Base-by-base conservation (phyloP, 2,888 invertebrate genomes). In the Mythimna impura region DNA sequence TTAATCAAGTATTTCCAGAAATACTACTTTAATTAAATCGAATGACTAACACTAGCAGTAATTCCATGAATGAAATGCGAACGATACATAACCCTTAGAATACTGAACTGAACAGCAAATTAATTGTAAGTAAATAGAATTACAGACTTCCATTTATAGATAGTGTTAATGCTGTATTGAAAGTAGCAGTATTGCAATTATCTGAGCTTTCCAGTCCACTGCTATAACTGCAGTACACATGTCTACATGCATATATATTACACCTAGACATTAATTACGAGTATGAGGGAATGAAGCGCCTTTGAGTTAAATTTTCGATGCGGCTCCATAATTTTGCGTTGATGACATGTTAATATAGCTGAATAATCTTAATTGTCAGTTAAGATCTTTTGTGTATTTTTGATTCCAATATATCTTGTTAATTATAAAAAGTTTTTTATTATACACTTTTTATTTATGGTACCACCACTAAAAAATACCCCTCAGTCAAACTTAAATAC, bases 151-250 rank as follows among this genome's bases (percentile, higher is more conserved):
- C 82, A 82, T 84, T 82, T 81, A 78, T 64, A 67, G 60, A 67
- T 61, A 65, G 55, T 57, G 66, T 61, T 77, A 75, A 72, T 71
- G 66, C 71, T 84, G 66, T 84, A 84, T 84, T 83, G 83, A 84
- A 84, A 84, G 79, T 81, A 79, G 76, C 77, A 75, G 67, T 84
- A 83, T 86, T 81, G 83, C 86, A 89, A 89, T 89, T 91, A 91
- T 91, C 89, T 88, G 72, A 80, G 78, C 83, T 90, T 91, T 91
- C 90, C 90, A 89, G 90, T 90, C 87, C 87, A 80, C 76, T 86
- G 69, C 88, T 71, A 68, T 66, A 68, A 84, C 81, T 86, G 81
- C 79, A 83, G 78, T 79, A 77, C 78, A 69, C 67, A 60, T 72
- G 71, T 73, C 70, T 73, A 58, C 68, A 67, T 73, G 73, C 73